Evolutionary conservation across 1,140 invertebrate genomes (phyloP).

Genomic region (Leptinotarsa lineolata): DNA sequence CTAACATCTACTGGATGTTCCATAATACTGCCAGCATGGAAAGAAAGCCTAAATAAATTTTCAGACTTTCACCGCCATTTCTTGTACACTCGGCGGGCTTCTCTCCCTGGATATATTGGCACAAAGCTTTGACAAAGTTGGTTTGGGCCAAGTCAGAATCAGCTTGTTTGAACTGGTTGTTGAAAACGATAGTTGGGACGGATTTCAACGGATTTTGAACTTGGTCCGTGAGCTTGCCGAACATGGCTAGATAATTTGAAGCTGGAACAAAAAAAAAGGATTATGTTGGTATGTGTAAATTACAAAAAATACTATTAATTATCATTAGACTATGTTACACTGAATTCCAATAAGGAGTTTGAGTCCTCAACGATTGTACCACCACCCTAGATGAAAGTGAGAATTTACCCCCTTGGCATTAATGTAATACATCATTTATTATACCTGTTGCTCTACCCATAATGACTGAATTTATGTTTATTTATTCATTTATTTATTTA

Average conservation of each 20-base stretch:
- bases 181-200: conserved; percentile 62
- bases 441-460: too few species aligned
- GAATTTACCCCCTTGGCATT: too few species aligned
- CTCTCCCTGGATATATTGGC: conserved; percentile 43
- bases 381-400: too few species aligned
- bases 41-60: conserved; percentile 22
- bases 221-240: conserved; percentile 55
- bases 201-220: conserved; percentile 56
- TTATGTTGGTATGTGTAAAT: too few species aligned
- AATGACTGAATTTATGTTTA: too few species aligned
- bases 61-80: conserved; percentile 31
- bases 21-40: not conserved
- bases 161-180: conserved; percentile 49
- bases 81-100: conserved; percentile 45
- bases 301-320: too few species aligned
- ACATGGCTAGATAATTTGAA: conserved; percentile 52
- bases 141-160: conserved; percentile 45
- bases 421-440: too few species aligned
- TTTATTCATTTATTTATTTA: too few species aligned
- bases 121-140: conserved; percentile 49
- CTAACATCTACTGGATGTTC: not conserved
- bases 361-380: too few species aligned
- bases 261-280: conserved; percentile 33
- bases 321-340: too few species aligned
- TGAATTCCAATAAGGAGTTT: too few species aligned